phyloP scores from a whole-genome alignment of 2,888 invertebrate species.

The Nephrotoma guestfalica region DNA sequence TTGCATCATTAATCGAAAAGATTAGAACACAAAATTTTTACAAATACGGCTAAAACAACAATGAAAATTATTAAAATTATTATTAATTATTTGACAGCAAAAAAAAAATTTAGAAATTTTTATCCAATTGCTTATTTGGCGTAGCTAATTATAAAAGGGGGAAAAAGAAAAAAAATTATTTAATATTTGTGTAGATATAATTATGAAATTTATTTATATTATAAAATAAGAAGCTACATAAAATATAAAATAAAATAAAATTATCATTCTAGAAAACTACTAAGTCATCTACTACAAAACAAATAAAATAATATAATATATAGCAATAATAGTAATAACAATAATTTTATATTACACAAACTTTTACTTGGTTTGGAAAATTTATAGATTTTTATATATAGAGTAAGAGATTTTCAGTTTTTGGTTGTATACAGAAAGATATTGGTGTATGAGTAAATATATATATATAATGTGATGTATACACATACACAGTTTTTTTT shows the following conservation, averaged over 20 bases:
- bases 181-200: background rate
- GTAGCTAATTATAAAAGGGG: background rate
- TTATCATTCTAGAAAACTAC: background rate
- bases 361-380: background rate
- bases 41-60: background rate
- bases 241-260: background rate
- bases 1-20: background rate
- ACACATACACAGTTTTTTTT: background rate
- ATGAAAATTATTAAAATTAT: background rate
- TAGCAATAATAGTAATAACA: background rate
- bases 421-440: background rate
- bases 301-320: background rate
- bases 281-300: background rate
- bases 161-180: background rate
- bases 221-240: background rate
- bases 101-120: conserved; percentile 4
- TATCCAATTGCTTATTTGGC: conserved; percentile 6
- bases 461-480: background rate
- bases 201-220: background rate
- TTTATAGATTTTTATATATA: background rate
- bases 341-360: background rate
- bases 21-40: background rate
- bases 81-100: background rate
- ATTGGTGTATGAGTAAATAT: background rate
- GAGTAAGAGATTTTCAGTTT: background rate